Conservation (phyloP, 2,797 vertebrate species). For the Gadopsis marmoratus region DNA sequence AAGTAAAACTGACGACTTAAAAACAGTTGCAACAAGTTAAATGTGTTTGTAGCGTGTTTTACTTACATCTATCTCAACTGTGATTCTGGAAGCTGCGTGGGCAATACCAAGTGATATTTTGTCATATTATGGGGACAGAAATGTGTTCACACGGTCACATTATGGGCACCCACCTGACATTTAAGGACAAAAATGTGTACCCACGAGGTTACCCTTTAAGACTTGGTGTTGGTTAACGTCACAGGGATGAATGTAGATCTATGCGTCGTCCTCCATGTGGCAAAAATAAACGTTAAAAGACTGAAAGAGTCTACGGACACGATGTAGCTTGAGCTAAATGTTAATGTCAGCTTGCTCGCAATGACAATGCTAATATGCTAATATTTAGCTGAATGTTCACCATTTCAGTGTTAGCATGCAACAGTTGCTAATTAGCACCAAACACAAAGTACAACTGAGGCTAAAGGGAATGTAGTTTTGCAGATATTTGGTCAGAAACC, state of each 20-base stretch:
- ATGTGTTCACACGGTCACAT: neutral
- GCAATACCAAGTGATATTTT: neutral
- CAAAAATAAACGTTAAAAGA: neutral
- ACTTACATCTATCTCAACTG: neutral
- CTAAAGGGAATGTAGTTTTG: neutral
- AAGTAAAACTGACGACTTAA: neutral
- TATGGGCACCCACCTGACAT: neutral
- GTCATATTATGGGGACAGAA: neutral
- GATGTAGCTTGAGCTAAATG: neutral
- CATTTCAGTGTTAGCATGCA: neutral
- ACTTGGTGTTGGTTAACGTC: neutral
- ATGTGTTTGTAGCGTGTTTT: neutral
- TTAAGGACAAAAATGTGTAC: neutral
- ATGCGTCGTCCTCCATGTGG: neutral
- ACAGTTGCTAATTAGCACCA: neutral
- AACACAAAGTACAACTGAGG: constrained; percentile 4
- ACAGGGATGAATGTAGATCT: neutral
- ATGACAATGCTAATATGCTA: neutral
- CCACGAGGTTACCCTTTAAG: neutral
- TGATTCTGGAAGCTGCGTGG: neutral
- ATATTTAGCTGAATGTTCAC: neutral
- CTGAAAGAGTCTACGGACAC: neutral
- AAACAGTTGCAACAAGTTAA: neutral
- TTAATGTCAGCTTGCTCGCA: constrained; percentile 1
- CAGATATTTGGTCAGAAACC: no score